Conservation (phyloP, 2,113 vertebrate genomes). For the Amphiprion ocellaris region DNA sequence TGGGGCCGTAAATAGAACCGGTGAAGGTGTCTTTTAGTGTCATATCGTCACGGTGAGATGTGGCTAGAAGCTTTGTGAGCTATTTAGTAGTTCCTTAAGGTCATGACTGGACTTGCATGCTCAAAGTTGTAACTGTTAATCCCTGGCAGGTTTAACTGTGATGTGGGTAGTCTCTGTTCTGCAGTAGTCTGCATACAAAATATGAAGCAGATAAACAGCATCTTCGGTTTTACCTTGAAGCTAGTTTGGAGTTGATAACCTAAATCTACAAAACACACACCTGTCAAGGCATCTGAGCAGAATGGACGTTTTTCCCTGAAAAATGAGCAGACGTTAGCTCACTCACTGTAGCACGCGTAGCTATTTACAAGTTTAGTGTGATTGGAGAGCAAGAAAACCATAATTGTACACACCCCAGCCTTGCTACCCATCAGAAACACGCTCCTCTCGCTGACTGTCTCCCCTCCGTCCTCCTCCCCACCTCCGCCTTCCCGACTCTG, state of each 20-base stretch:
- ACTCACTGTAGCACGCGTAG: neutral
- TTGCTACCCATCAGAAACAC: conserved; percentile 94
- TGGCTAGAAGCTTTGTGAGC: too few relatives aligned
- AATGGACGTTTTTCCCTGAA: conserved; percentile 93
- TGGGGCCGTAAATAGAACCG: too few relatives aligned
- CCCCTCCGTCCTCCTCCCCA: conserved; percentile 46
- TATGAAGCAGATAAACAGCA: neutral
- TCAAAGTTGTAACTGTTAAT: too few relatives aligned
- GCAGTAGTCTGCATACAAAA: neutral
- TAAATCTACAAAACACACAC: conserved; percentile 71
- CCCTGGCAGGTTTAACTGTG: too few relatives aligned
- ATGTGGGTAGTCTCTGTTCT: neutral
- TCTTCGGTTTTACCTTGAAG: too few relatives aligned
- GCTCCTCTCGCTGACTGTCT: conserved; percentile 86
- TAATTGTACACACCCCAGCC: conserved; percentile 85
- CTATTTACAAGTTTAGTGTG: neutral
- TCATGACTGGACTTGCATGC: too few relatives aligned
- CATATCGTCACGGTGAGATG: too few relatives aligned
- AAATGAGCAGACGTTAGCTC: neutral
- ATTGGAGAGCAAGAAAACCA: neutral
- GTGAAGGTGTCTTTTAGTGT: too few relatives aligned
- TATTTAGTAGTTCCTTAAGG: too few relatives aligned
- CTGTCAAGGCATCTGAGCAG: conserved; percentile 94
- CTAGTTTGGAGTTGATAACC: neutral
- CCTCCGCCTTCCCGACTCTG: conserved; percentile 75